A percentile compares a stretch with the other conserved stretches of the same genome.
phyloP scores from a whole-genome alignment of 2,888 invertebrate genomes.

The Calliopum simillimum region DNA sequence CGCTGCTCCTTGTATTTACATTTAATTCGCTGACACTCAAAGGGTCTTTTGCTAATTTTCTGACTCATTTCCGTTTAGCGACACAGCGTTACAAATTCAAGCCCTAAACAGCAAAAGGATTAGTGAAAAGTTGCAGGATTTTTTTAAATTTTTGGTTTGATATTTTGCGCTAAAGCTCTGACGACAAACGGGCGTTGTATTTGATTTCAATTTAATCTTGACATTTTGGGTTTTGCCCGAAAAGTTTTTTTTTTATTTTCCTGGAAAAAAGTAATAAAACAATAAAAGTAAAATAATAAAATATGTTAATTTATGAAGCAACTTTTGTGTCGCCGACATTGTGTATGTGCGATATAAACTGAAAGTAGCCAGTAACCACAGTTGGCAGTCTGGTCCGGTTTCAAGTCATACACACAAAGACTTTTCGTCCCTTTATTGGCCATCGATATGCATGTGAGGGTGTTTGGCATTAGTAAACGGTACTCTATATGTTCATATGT shows the following conservation, averaged over 20 bases:
- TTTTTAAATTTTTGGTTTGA: neutral
- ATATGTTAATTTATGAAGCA: slow-evolving; percentile 28
- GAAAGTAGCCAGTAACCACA: neutral
- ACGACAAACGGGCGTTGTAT: too few species aligned
- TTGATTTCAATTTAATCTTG: too few species aligned
- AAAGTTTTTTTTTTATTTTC: too few species aligned
- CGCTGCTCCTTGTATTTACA: slow-evolving; percentile 5
- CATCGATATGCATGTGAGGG: slow-evolving; percentile 6
- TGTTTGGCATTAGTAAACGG: too few species aligned
- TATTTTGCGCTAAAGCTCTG: neutral
- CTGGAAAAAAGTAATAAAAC: too few species aligned
- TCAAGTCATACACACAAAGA: neutral
- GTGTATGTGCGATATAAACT: neutral
- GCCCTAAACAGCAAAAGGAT: neutral
- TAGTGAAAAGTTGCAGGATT: neutral
- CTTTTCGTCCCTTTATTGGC: slow-evolving; percentile 21
- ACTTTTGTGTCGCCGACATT: neutral
- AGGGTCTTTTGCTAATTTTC: slow-evolving; percentile 23
- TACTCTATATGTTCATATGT: neutral
- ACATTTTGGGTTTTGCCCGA: too few species aligned
- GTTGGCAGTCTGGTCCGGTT: too few species aligned
- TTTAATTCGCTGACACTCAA: neutral
- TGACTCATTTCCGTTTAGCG: slow-evolving; percentile 25
- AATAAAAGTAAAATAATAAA: slow-evolving; percentile 2
- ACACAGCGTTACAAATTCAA: too few species aligned